Percentiles rank a stretch among this genome's conserved stretches.
Conservation (phyloP, 2,113 vertebrate species). For the Atractosteus spatula region DNA sequence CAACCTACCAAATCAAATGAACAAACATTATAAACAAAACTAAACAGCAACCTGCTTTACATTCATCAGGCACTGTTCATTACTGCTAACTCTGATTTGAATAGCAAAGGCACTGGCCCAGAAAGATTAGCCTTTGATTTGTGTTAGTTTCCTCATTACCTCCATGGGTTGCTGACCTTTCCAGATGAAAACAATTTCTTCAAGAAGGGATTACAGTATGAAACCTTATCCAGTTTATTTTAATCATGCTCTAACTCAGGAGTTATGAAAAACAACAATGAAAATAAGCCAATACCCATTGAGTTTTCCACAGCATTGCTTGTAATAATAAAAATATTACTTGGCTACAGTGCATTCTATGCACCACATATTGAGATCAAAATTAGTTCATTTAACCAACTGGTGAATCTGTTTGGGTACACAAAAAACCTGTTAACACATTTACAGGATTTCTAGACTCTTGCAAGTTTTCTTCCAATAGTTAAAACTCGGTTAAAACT, state of each 20-base stretch:
- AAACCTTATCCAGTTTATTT: constrained; percentile 17
- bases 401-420: no score
- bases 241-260: constrained; percentile 14
- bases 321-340: no score
- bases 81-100: constrained; percentile 30
- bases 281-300: no score
- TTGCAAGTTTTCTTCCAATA: no score
- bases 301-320: no score
- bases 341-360: no score
- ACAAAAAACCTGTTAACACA: no score
- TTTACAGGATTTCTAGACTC: no score
- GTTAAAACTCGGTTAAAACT: no score
- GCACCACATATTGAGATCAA: no score
- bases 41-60: constrained; percentile 21
- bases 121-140: constrained; percentile 37
- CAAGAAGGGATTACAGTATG: constrained; percentile 10
- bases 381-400: no score
- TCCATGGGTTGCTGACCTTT: constrained; percentile 29
- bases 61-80: constrained; percentile 30
- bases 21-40: constrained; percentile 1
- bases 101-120: constrained; percentile 25
- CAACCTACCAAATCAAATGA: constrained; percentile 6
- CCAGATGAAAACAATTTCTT: constrained; percentile 23
- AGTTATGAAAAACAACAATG: no score
- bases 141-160: constrained; percentile 37